These are phyloP conservation scores for Timandra comae DNA, from an alignment of 2,888 invertebrate genomes.

Conservation along the genomic window DNA sequence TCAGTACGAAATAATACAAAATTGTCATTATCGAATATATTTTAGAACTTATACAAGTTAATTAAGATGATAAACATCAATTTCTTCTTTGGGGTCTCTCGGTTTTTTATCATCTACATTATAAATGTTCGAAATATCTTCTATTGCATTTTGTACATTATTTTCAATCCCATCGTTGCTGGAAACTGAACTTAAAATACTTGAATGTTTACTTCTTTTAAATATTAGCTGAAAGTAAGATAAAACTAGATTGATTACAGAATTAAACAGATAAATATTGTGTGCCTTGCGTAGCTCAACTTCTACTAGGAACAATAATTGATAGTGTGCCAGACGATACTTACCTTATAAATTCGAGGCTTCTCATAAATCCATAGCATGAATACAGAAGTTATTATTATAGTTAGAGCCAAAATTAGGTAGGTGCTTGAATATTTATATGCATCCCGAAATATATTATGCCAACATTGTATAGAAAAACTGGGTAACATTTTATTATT, in stretches of 20 bases:
- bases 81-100: no score
- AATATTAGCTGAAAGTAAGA: slow-evolving; percentile 43
- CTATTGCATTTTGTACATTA: no score
- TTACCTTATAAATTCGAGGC: slow-evolving; percentile 51
- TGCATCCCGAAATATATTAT: slow-evolving; percentile 45
- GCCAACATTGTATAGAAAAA: slow-evolving; percentile 27
- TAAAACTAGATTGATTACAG: not conserved
- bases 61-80: no score
- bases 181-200: slow-evolving; percentile 30
- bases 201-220: slow-evolving; percentile 48
- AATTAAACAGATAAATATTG: not conserved
- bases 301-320: no score
- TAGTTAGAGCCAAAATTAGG: slow-evolving; percentile 41
- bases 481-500: no score
- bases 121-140: no score
- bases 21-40: no score
- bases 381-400: slow-evolving; percentile 40
- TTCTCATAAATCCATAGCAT: slow-evolving; percentile 53
- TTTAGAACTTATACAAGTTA: no score
- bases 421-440: slow-evolving; percentile 51
- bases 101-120: no score
- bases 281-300: not conserved
- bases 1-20: no score
- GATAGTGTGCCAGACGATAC: no score
- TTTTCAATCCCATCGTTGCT: slow-evolving; percentile 28